These are phyloP conservation scores for Epirrhoe alternata DNA, from an alignment of 2,888 invertebrate genomes.

Conservation along the genomic window DNA sequence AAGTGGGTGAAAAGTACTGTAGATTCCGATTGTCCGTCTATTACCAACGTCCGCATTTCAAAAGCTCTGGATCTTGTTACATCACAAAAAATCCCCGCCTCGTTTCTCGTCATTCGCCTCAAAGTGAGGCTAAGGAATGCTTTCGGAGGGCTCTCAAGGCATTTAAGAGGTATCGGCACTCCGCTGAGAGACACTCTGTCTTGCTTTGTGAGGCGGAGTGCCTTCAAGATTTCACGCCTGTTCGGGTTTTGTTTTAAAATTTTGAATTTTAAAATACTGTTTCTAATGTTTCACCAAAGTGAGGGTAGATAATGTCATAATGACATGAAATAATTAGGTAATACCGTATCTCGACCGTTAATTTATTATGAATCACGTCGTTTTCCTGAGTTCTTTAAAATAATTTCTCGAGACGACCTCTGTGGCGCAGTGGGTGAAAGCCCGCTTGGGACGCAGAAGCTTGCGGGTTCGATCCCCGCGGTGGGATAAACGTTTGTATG, in stretches of 20 bases:
- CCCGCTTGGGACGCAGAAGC: no score
- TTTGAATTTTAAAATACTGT: neutral
- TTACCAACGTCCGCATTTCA: neutral
- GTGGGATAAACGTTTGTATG: no score
- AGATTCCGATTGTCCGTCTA: neutral
- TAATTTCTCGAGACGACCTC: no score
- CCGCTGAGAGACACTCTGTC: constrained; percentile 23
- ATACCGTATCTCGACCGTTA: no score
- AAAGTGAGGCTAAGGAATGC: constrained; percentile 36
- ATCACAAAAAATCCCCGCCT: neutral
- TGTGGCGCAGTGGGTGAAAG: no score
- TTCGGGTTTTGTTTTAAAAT: constrained; percentile 4
- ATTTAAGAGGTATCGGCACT: constrained; percentile 35
- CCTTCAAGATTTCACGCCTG: constrained; percentile 19
- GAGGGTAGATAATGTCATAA: no score
- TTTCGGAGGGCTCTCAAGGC: constrained; percentile 36
- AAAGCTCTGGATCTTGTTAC: neutral
- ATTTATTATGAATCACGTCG: no score
- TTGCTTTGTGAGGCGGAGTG: constrained; percentile 23
- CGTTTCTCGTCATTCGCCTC: constrained; percentile 1
- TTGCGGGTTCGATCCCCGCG: no score
- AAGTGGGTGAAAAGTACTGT: no score
- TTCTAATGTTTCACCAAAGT: neutral
- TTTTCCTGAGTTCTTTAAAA: no score
- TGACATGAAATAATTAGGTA: no score